Percentiles rank a stretch among this genome's conserved stretches.
Evolutionary conservation across 2,888 invertebrate genomes (phyloP).

Genomic region (Parasteatoda lunata): DNA sequence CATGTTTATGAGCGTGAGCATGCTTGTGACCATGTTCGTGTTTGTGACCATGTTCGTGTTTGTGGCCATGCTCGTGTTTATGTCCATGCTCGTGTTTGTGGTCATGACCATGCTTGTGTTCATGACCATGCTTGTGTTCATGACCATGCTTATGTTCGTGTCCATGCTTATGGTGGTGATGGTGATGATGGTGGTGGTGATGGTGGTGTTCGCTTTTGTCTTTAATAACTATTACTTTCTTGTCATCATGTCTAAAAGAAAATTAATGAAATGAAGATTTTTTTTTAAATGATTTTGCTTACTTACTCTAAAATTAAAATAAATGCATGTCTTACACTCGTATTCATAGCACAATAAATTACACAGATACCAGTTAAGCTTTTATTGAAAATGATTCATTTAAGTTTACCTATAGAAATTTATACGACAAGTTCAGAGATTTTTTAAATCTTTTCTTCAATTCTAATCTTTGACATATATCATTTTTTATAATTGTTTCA

Average conservation of each 20-base stretch:
- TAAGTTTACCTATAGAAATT: no score
- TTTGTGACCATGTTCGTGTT: slow-evolving; percentile 48
- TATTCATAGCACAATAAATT: no score
- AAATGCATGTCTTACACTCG: no score
- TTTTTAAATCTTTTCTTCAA: no score
- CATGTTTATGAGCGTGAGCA: slow-evolving; percentile 41
- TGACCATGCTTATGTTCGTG: slow-evolving; percentile 56
- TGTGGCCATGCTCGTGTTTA: slow-evolving; percentile 48
- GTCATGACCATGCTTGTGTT: slow-evolving; percentile 52
- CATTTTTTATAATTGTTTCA: no score
- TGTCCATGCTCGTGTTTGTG: slow-evolving; percentile 60
- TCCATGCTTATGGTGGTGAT: slow-evolving; percentile 56
- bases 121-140: slow-evolving; percentile 51
- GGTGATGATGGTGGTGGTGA: slow-evolving; percentile 61
- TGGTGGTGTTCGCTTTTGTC: slow-evolving; percentile 61
- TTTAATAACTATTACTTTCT: slow-evolving; percentile 59
- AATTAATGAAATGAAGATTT: no score
- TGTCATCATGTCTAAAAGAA: slow-evolving; percentile 45
- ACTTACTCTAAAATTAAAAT: no score
- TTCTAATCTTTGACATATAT: no score
- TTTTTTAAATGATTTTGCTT: no score
- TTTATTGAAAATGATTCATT: no score
- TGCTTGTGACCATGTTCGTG: slow-evolving; percentile 55
- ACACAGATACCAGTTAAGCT: no score
- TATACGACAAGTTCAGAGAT: no score